Base-by-base conservation (phyloP, 1,140 invertebrate species). In the Ladona fulva region DNA sequence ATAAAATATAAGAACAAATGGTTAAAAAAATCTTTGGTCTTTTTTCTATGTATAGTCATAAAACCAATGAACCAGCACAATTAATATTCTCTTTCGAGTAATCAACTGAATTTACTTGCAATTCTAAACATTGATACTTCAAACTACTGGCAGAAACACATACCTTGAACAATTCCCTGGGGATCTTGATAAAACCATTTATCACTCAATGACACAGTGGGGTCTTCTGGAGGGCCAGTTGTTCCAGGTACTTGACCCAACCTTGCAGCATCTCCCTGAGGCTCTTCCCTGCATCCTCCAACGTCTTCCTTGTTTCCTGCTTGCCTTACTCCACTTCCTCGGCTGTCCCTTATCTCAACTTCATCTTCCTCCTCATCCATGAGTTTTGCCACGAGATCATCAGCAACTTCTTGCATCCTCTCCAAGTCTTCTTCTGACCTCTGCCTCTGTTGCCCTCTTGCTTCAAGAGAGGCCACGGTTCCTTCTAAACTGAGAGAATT, bases 151-250 rank as follows among this genome's bases (percentile, higher is more conserved):
- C 92, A 89, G 24, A 90, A 85, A 84, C 97, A 98, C 7, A 95
- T 95, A 19, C 96, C 95, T 86, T 89, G 89, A 76, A 87, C 82
- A 80, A 85, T 83, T 77, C 88, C 88, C 81, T 94, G 91, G 24
- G 94, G 95, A 87, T 95, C 93, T 81, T 91, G 87, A 85, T 95
- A 95, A 83, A 90, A 94, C 94, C 94, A 95, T 83, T 92, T 91
- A 81, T 89, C 91, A 82, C 88, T 87, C 25, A 81, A 80, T 29
- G 80, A 81, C 59, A 78, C 77, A 42, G 83, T 78, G 78, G 85
- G 82, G 44, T 85, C 83, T 74, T 85, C 81, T n/a, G 81, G 77
- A 66, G 82, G 78, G 77, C 78, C 77, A 80, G 75, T 19, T 3
- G 75, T 11, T 0, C n/a, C 75, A 76, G 75, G 42, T 22, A 84